These are phyloP conservation scores for Ophiothrix spiculata DNA, from an alignment of 35 echinoderm and acorn worm genomes.

Conservation along the genomic window DNA sequence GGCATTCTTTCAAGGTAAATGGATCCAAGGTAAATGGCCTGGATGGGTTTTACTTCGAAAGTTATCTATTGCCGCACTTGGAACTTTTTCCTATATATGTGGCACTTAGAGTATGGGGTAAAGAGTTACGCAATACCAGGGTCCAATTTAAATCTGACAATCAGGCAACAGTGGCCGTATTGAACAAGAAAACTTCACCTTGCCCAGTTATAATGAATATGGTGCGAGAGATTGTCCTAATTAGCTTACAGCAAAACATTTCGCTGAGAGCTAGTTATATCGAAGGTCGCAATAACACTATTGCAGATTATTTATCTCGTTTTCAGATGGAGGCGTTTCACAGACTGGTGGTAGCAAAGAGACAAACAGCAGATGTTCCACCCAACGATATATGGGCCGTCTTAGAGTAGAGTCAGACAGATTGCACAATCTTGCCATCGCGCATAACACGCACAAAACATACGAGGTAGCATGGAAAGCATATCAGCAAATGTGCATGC, in stretches of 20 bases:
- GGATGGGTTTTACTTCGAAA: background rate
- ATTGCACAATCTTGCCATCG: background rate
- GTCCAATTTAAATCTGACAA: conserved; percentile 18
- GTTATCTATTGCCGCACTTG: conserved; percentile 14
- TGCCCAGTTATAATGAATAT: background rate
- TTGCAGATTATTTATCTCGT: conserved; percentile 3
- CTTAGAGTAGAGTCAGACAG: background rate
- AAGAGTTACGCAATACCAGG: conserved; percentile 1
- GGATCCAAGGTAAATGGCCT: conserved; percentile 37
- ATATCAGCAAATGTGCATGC: background rate
- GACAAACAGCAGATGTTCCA: background rate
- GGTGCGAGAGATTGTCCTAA: background rate
- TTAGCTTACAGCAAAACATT: background rate
- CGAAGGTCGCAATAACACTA: background rate
- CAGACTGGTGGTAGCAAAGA: background rate
- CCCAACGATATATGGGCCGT: background rate
- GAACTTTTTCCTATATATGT: conserved; percentile 19
- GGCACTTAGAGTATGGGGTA: background rate
- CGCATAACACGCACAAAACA: background rate
- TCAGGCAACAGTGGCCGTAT: background rate
- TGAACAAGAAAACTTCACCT: conserved; percentile 1
- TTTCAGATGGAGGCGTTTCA: background rate
- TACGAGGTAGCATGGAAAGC: background rate
- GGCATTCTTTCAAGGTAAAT: conserved; percentile 11
- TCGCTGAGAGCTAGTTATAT: background rate